phyloP scores from a whole-genome alignment of 2,113 vertebrate species.

The Chionomys nivalis region DNA sequence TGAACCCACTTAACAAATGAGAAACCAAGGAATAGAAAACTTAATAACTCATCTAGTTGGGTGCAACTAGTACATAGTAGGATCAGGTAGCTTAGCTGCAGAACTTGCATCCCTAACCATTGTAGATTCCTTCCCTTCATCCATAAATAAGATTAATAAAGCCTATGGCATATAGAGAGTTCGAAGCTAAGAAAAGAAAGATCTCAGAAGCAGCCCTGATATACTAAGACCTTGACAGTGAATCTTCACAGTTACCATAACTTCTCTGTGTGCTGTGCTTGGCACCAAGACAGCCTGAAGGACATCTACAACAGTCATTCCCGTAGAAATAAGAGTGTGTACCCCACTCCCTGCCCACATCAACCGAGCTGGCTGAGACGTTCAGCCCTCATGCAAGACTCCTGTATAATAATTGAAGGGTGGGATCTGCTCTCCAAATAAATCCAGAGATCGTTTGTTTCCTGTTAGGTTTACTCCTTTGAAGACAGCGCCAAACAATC shows the following conservation, averaged over 20 bases:
- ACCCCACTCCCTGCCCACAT: not conserved
- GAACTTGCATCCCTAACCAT: not conserved
- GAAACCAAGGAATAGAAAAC: not conserved
- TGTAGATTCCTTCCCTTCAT: not conserved
- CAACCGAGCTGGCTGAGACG: not conserved
- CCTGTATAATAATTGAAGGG: conserved; percentile 39
- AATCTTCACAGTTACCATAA: not conserved
- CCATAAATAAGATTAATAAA: not conserved
- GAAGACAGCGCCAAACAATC: conserved; percentile 60
- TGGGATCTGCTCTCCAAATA: not conserved
- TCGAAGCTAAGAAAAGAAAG: not conserved
- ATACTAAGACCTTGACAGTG: not conserved
- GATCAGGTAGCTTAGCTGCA: not conserved
- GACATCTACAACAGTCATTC: not conserved
- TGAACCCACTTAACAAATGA: not conserved
- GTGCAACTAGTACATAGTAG: not conserved
- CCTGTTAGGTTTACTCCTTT: conserved; percentile 46
- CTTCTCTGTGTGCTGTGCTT: not conserved
- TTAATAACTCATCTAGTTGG: not conserved
- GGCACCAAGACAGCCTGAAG: not conserved
- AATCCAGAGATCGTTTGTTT: conserved; percentile 34
- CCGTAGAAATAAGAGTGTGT: not conserved
- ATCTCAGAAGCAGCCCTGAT: not conserved
- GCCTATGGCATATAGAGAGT: not conserved
- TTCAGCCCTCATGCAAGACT: not conserved